Conservation (phyloP, 2,797 vertebrate genomes). For the Cichlasoma orientale region DNA sequence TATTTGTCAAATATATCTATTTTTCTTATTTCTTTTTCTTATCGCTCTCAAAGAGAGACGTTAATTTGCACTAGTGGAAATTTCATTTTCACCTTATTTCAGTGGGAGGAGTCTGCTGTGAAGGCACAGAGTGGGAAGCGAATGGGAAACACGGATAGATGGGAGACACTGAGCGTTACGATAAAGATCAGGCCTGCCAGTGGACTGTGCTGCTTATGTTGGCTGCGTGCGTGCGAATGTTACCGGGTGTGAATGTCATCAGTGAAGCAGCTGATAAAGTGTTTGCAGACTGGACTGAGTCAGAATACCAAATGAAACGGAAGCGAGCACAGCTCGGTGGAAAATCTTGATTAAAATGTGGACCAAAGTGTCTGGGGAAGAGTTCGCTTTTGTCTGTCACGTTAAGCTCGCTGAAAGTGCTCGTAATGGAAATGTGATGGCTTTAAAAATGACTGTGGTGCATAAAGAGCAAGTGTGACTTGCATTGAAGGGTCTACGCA, state of each 20-base stretch:
- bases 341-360: conserved; percentile 14
- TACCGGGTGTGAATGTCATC: conserved; percentile 48
- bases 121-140: conserved; percentile 21
- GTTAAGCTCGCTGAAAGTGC: conserved; percentile 16
- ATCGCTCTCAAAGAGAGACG: conserved; percentile 68
- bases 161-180: conserved; percentile 13
- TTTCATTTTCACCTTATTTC: conserved; percentile 69
- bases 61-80: conserved; percentile 75
- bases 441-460: conserved; percentile 40
- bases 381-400: conserved; percentile 24
- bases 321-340: background rate
- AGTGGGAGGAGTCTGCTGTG: conserved; percentile 24
- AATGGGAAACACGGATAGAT: conserved; percentile 17
- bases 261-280: conserved; percentile 29
- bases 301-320: conserved; percentile 51
- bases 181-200: conserved; percentile 22
- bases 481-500: conserved; percentile 15
- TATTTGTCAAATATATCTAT: conserved; percentile 44
- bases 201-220: conserved; percentile 19
- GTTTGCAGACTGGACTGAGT: conserved; percentile 30
- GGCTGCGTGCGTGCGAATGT: conserved; percentile 43
- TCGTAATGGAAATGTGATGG: conserved; percentile 14
- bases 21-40: conserved; percentile 50
- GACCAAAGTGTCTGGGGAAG: conserved; percentile 37
- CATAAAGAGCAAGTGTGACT: conserved; percentile 29